Evolutionary conservation across 2,797 vertebrate genomes (phyloP).

Genomic region (Threskiornis aethiopicus): DNA sequence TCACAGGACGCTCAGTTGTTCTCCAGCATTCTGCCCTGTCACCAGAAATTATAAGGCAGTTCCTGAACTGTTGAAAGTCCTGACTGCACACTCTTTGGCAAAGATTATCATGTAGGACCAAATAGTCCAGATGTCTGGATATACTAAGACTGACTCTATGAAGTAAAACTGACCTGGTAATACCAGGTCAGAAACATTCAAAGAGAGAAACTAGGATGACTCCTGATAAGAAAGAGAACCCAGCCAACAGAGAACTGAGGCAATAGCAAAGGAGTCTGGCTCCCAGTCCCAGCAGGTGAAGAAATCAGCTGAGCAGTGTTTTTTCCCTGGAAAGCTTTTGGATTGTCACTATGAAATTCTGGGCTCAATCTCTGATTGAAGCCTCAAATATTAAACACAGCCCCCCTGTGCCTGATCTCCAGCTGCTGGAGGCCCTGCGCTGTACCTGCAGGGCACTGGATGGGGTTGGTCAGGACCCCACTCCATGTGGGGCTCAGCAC

Average conservation of each 20-base stretch:
- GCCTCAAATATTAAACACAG: background rate
- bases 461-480: background rate
- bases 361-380: background rate
- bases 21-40: background rate
- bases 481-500: background rate
- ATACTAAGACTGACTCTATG: conserved; percentile 1
- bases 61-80: conserved; percentile 30
- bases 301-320: background rate
- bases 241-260: background rate
- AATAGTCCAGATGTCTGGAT: background rate
- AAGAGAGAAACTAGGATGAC: conserved; percentile 27
- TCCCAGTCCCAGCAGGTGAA: background rate
- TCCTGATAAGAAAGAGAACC: conserved; percentile 31
- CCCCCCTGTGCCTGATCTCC: background rate
- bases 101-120: conserved; percentile 12
- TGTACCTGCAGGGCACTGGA: background rate
- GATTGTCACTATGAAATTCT: conserved; percentile 6
- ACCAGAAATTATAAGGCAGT: conserved; percentile 39
- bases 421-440: background rate
- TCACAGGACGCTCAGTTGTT: background rate
- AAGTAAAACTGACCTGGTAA: conserved; percentile 8
- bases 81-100: conserved; percentile 54
- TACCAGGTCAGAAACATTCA: conserved; percentile 40
- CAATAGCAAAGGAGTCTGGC: background rate
- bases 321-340: conserved; percentile 24